Evolutionary conservation across 1,140 invertebrate genomes (phyloP), one percentile per base, ranked within the genome.

Genomic region (Cydia amplana): DNA sequence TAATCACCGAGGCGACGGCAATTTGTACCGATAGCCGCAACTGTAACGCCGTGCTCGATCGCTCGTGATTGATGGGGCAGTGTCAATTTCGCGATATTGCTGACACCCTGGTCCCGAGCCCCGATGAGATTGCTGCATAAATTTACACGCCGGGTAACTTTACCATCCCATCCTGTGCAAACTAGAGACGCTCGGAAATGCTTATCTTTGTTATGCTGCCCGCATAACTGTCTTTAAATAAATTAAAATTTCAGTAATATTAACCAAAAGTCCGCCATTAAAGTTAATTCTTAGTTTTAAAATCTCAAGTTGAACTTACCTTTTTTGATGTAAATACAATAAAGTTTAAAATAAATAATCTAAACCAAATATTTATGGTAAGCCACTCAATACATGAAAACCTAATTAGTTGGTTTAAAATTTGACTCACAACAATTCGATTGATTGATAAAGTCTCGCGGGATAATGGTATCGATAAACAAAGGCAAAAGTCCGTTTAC

Each of bases 11-110:
- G 77, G 79, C 78, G 85, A 86, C 83, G 84, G 83, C 87, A 89
- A 89, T 88, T 89, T 90, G 87, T 88, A 84, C 76, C 82, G 83
- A 88, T 88, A 86, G 87, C 88, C 88, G 80, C 88, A 87, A 86
- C 77, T 86, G 84, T 82, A 87, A 90, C 84, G 75, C 82, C 82
- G 75, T 76, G 79, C 82, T 82, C 81, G 80, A 81, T 80, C 86
- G 79, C 79, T 81, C 82, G 80, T 90, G 88, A 90, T 89, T 89
- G 88, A 89, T 89, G 81, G 80, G 74, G 77, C 75, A 77, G 82
- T 87, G 86, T 90, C 87, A 85, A 84, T 89, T 83, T 82, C 83
- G 78, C 78, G 84, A 85, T 87, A 90, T 87, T 84, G 81, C 81
- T 79, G 83, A 86, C 83, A 85, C 81, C 78, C 79, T 75, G 65